Conservation (phyloP, 1,140 invertebrate genomes). For the Apolygus lucorum region DNA sequence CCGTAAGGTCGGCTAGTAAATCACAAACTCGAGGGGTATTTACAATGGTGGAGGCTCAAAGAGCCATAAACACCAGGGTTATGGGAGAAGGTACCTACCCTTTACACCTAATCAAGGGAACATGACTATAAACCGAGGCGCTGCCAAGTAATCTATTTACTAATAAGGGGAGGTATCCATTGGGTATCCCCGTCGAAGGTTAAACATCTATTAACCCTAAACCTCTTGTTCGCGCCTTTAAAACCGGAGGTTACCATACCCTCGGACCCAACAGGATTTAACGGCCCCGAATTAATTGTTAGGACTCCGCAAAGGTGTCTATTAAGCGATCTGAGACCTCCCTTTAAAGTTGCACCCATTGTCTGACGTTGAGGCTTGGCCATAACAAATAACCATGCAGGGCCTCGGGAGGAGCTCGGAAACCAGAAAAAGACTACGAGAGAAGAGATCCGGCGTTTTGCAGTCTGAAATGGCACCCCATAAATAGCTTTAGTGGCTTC, state of each 20-base stretch:
- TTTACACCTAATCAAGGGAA: conserved; percentile 14
- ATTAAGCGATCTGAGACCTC: conserved; percentile 10
- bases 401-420: background rate
- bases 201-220: conserved; percentile 11
- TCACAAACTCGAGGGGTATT: conserved; percentile 13
- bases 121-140: conserved; percentile 8
- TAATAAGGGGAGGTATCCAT: background rate
- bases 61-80: conserved; percentile 12
- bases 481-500: no score
- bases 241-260: background rate
- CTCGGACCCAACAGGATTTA: background rate
- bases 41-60: background rate
- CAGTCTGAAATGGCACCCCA: no score
- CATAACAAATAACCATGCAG: conserved; percentile 11
- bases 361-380: conserved; percentile 1
- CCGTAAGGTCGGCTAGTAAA: conserved; percentile 1
- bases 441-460: no score
- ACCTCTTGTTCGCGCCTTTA: conserved; percentile 5
- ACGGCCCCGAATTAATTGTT: conserved; percentile 8
- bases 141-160: conserved; percentile 14
- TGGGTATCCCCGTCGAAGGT: background rate
- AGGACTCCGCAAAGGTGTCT: conserved; percentile 1
- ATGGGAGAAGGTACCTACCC: conserved; percentile 10
- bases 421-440: background rate
- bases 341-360: background rate